A percentile compares a stretch with the other conserved stretches of the same genome.
Evolutionary conservation across 2,888 invertebrate species (phyloP).

Genomic region (Colostygia pectinataria): DNA sequence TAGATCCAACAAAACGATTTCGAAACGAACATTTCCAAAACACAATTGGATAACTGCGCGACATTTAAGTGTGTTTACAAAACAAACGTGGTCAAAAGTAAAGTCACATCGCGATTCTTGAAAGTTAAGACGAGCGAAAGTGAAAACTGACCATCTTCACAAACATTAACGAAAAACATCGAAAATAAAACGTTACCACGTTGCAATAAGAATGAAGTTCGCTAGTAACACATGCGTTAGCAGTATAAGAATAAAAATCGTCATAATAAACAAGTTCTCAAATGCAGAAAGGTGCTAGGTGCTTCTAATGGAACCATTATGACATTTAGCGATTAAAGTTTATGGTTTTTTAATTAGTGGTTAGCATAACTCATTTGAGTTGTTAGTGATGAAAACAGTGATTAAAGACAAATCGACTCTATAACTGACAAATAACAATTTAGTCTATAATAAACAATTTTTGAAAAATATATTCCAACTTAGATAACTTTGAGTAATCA

Average conservation of each 20-base stretch:
- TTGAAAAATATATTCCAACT: no score
- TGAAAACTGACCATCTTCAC: conserved; percentile 67
- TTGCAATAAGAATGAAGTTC: conserved; percentile 9
- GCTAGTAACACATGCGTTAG: background rate
- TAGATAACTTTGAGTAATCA: no score
- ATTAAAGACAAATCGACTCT: no score
- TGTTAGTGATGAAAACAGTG: conserved; percentile 1
- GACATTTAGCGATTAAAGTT: conserved; percentile 3
- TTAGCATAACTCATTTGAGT: conserved; percentile 1
- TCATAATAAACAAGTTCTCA: conserved; percentile 27
- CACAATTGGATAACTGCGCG: conserved; percentile 28
- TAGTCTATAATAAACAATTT: no score
- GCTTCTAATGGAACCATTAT: conserved; percentile 16
- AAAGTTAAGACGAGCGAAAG: conserved; percentile 72
- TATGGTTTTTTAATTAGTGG: conserved; percentile 2
- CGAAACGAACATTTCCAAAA: conserved; percentile 20
- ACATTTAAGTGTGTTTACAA: conserved; percentile 62
- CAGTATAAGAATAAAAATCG: conserved; percentile 14
- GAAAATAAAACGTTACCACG: conserved; percentile 31
- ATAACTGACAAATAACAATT: no score
- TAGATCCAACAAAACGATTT: conserved; percentile 18
- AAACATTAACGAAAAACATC: conserved; percentile 11
- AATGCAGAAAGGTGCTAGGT: conserved; percentile 3
- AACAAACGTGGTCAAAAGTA: conserved; percentile 50
- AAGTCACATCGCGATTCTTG: conserved; percentile 45